These are phyloP conservation scores for Caenorhabditis becei DNA, from an alignment of 2,888 invertebrate genomes.

Conservation along the genomic window DNA sequence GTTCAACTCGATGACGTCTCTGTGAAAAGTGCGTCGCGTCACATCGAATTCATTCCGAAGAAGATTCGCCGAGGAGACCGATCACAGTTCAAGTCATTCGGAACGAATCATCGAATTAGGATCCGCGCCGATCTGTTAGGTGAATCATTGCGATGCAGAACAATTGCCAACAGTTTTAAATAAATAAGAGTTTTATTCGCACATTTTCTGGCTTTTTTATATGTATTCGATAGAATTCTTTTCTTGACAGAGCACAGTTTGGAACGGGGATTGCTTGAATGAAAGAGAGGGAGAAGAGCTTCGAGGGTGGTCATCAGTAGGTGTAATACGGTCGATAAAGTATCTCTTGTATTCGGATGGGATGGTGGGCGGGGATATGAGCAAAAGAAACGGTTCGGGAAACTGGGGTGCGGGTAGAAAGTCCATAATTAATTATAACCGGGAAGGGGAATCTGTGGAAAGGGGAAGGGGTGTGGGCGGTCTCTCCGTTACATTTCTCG, in stretches of 20 bases:
- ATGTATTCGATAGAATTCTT: constrained; percentile 49
- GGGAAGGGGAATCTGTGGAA: constrained; percentile 32
- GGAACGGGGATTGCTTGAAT: constrained; percentile 26
- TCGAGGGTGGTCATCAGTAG: constrained; percentile 47
- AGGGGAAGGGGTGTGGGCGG: constrained; percentile 8
- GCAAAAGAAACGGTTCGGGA: constrained; percentile 37
- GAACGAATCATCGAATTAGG: constrained; percentile 61
- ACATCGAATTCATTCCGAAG: constrained; percentile 41
- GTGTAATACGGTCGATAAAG: constrained; percentile 49
- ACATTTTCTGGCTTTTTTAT: constrained; percentile 50
- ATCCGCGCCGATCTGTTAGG: constrained; percentile 20
- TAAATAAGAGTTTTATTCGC: constrained; percentile 56
- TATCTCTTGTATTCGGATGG: constrained; percentile 21
- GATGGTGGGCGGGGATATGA: constrained; percentile 36
- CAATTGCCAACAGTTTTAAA: constrained; percentile 1
- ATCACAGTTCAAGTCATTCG: constrained; percentile 60
- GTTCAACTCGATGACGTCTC: constrained; percentile 19
- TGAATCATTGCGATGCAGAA: constrained; percentile 28
- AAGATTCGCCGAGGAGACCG: constrained; percentile 48
- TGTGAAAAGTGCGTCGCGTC: constrained; percentile 29
- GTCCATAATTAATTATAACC: constrained; percentile 26
- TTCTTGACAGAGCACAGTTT: constrained; percentile 20
- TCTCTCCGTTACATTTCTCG: constrained; percentile 39
- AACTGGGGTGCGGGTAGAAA: constrained; percentile 32
- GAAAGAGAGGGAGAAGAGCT: constrained; percentile 5